Conservation (phyloP, 1,140 invertebrate species). For the Sycophaga agraensis region DNA sequence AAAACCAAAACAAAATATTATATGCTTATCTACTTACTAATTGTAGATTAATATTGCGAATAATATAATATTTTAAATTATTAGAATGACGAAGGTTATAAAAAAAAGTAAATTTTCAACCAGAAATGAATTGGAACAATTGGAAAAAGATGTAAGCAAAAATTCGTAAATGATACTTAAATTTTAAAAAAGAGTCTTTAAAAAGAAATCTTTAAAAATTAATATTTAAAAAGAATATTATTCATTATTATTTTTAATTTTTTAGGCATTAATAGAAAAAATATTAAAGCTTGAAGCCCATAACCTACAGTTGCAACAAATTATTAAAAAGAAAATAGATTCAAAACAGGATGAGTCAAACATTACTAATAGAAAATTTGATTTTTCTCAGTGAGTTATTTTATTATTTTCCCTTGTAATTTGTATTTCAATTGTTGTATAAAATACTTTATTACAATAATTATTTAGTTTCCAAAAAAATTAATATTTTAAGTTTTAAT, state of each 20-base stretch:
- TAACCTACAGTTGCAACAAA: slow-evolving; percentile 65
- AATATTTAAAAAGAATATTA: background rate
- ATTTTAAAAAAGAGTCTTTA: background rate
- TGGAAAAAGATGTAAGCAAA: slow-evolving; percentile 47
- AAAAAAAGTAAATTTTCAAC: slow-evolving; percentile 31
- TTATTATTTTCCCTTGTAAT: too few relatives aligned
- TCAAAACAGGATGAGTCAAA: slow-evolving; percentile 34
- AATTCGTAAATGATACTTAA: slow-evolving; percentile 14
- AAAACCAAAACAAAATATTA: too few relatives aligned
- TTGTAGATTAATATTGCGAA: too few relatives aligned
- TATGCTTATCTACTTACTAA: too few relatives aligned
- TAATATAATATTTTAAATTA: background rate
- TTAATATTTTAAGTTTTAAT: slow-evolving; percentile 3
- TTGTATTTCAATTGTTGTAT: too few relatives aligned
- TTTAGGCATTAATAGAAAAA: slow-evolving; percentile 64
- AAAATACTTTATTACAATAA: too few relatives aligned
- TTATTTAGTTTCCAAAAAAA: too few relatives aligned
- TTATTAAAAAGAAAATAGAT: slow-evolving; percentile 57
- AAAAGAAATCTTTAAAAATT: background rate
- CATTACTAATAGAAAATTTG: slow-evolving; percentile 53
- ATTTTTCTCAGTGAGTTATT: slow-evolving; percentile 63
- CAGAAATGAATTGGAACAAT: slow-evolving; percentile 38
- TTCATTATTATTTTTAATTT: background rate
- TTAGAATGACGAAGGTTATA: slow-evolving; percentile 33
- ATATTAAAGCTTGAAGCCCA: slow-evolving; percentile 65